Percentiles rank a stretch among this genome's conserved stretches.
Evolutionary conservation across 2,797 vertebrate species (phyloP).

Genomic region (Sternarchorhynchus goeldii): DNA sequence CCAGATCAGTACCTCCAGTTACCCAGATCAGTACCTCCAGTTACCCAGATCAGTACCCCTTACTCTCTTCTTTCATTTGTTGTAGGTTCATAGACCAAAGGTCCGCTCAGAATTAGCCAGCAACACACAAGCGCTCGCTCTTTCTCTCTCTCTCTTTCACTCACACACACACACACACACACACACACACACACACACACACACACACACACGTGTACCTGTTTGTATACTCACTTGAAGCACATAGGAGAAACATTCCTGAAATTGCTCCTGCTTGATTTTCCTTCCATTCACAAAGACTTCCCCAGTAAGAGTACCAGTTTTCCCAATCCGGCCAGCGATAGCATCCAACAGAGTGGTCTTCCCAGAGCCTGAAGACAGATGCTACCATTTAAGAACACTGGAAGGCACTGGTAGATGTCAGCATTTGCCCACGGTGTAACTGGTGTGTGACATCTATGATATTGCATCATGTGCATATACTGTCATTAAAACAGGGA

Average conservation of each 20-base stretch:
- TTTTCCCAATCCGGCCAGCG: conserved; percentile 83
- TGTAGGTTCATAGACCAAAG: conserved; percentile 39
- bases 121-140: conserved; percentile 17
- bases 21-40: conserved; percentile 28
- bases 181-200: conserved; percentile 2
- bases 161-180: conserved; percentile 2
- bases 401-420: neutral
- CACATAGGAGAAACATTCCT: conserved; percentile 94
- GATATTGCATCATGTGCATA: too few species aligned
- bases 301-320: conserved; percentile 79
- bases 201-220: neutral
- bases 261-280: conserved; percentile 83
- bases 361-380: conserved; percentile 87
- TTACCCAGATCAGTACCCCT: conserved; percentile 30
- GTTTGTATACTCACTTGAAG: conserved; percentile 80
- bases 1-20: conserved; percentile 21
- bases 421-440: neutral
- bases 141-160: neutral
- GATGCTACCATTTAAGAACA: neutral
- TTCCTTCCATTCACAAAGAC: conserved; percentile 85
- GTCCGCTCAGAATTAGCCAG: conserved; percentile 30
- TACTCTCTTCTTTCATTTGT: neutral
- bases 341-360: conserved; percentile 91
- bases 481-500: too few species aligned
- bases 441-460: too few species aligned